Conservation (phyloP, 2,113 vertebrate species). For the Acrocephalus kingi region DNA sequence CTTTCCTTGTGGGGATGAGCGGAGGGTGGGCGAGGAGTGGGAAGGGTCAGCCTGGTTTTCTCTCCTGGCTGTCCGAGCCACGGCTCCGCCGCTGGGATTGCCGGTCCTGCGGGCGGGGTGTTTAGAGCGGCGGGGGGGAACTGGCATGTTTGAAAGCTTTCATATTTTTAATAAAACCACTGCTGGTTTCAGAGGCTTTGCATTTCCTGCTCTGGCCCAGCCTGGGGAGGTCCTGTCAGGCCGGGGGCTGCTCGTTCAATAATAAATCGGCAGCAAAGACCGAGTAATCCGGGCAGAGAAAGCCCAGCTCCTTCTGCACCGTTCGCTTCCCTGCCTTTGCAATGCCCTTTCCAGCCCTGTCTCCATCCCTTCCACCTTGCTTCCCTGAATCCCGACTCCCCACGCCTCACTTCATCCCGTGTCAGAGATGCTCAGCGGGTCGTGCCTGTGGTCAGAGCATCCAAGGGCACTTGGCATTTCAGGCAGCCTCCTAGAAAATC, state of each 20-base stretch:
- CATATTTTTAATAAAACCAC: conserved; percentile 48
- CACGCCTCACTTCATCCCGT: not conserved
- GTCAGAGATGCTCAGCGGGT: not conserved
- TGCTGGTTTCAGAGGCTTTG: not conserved
- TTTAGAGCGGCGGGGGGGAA: rapidly evolving
- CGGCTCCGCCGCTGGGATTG: not conserved
- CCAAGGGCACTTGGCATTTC: not conserved
- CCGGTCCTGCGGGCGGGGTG: rapidly evolving
- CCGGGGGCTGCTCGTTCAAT: not conserved
- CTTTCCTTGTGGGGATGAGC: not conserved
- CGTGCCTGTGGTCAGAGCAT: not conserved
- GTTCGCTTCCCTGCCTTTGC: not conserved
- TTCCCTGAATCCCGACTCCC: rapidly evolving
- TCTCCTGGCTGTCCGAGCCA: rapidly evolving
- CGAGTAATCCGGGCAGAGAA: rapidly evolving
- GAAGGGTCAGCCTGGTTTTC: not conserved
- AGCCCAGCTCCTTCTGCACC: rapidly evolving
- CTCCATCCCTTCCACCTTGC: not conserved
- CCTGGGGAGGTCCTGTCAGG: not conserved
- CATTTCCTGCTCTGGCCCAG: not conserved
- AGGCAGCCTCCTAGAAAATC: not conserved
- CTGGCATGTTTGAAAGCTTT: conserved; percentile 2
- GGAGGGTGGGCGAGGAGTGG: not conserved
- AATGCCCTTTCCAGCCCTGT: not conserved
- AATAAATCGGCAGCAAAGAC: not conserved